These are phyloP conservation scores for Taeniopygia guttata DNA, from an alignment of 2,797 vertebrate genomes.

Conservation along the genomic window DNA sequence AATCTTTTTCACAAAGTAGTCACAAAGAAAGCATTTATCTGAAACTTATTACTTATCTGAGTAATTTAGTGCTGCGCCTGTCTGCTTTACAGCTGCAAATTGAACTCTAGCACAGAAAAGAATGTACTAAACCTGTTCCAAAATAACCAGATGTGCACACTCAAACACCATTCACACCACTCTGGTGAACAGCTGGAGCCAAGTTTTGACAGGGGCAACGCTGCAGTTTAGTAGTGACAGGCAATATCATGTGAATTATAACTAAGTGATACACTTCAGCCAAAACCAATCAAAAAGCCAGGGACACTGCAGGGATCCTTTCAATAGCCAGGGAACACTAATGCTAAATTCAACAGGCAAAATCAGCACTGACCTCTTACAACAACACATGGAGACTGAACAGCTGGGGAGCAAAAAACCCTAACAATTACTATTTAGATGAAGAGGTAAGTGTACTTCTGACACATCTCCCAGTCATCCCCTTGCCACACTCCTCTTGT, in stretches of 20 bases:
- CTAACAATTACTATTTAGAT: not conserved
- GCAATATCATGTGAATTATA: not conserved
- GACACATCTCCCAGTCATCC: not conserved
- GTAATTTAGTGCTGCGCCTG: conserved; percentile 7
- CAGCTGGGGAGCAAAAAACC: not conserved
- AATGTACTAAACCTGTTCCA: conserved; percentile 71
- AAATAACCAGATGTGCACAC: conserved; percentile 67
- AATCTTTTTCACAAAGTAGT: conserved; percentile 54
- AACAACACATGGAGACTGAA: not conserved
- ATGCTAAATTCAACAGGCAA: not conserved
- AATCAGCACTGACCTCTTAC: not conserved
- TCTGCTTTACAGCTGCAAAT: conserved; percentile 67
- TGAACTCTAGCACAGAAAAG: conserved; percentile 58
- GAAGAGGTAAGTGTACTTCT: not conserved
- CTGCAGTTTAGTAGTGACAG: not conserved
- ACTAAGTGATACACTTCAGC: not conserved
- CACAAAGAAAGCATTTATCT: conserved; percentile 49
- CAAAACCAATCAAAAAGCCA: not conserved
- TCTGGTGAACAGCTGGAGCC: conserved; percentile 13
- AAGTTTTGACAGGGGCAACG: not conserved
- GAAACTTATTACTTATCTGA: too few species aligned
- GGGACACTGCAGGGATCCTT: not conserved
- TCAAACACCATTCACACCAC: conserved; percentile 38
- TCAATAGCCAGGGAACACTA: not conserved
- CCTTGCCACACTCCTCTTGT: not conserved